Percentiles rank a stretch among this genome's conserved stretches.
phyloP scores from a whole-genome alignment of 2,888 invertebrate species.

The Melieria omissa region DNA sequence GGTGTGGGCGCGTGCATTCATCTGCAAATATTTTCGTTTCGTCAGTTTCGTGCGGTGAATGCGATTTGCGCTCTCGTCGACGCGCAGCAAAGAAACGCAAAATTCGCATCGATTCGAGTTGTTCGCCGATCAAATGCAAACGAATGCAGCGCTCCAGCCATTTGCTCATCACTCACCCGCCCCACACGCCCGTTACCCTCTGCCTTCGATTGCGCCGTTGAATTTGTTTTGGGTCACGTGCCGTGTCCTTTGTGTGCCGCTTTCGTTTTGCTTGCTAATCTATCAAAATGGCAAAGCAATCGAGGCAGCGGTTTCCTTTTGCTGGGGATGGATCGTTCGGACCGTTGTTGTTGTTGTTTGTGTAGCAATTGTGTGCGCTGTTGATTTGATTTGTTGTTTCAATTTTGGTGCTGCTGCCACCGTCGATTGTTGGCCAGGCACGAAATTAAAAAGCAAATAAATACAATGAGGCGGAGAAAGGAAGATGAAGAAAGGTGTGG shows the following conservation, averaged over 20 bases:
- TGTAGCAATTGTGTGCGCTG: conserved; percentile 42
- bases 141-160: conserved; percentile 15
- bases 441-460: too few species aligned
- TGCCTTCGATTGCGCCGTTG: conserved; percentile 39
- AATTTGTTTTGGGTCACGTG: conserved; percentile 52
- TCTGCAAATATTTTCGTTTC: conserved; percentile 56
- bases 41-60: conserved; percentile 49
- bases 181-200: conserved; percentile 16
- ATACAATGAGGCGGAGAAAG: too few species aligned
- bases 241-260: conserved; percentile 48
- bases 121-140: conserved; percentile 17
- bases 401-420: conserved; percentile 30
- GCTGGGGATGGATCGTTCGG: too few species aligned
- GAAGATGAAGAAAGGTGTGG: too few species aligned
- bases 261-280: conserved; percentile 62
- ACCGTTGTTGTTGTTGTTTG: conserved; percentile 38
- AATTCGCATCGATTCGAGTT: conserved; percentile 22
- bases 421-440: too few species aligned
- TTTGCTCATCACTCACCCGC: not conserved
- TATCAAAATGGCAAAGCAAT: conserved; percentile 51
- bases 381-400: conserved; percentile 44
- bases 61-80: conserved; percentile 37
- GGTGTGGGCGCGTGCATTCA: conserved; percentile 47
- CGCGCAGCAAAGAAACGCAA: conserved; percentile 33
- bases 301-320: not conserved